These are phyloP conservation scores for Columba livia DNA, from an alignment of 2,113 vertebrate species.

Conservation along the genomic window DNA sequence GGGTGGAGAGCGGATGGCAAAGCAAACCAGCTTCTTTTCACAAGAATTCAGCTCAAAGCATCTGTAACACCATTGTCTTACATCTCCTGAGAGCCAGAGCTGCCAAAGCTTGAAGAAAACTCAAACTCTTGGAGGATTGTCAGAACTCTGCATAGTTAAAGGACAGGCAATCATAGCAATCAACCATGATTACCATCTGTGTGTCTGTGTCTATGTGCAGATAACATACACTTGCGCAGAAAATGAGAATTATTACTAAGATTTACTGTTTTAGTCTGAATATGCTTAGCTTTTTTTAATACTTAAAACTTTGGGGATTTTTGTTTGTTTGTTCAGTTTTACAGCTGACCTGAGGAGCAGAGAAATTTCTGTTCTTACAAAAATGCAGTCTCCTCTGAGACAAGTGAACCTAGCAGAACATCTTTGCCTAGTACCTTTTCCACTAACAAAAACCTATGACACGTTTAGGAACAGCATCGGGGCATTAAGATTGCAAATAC, in stretches of 20 bases:
- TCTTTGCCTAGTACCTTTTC: neutral
- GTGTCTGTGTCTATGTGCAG: rapidly evolving
- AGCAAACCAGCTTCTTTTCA: neutral
- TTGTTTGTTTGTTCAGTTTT: neutral
- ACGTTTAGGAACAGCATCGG: neutral
- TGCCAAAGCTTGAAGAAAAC: neutral
- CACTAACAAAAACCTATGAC: neutral
- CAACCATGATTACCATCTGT: rapidly evolving
- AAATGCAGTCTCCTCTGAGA: neutral
- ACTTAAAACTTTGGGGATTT: rapidly evolving
- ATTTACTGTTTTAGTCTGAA: neutral
- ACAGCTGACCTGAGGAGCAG: neutral
- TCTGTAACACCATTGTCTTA: neutral
- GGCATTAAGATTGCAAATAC: neutral
- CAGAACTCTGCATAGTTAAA: neutral
- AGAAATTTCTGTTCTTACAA: neutral
- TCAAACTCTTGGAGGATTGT: neutral
- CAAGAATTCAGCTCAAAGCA: neutral
- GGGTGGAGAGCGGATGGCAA: neutral
- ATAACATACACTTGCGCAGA: rapidly evolving
- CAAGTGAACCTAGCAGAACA: neutral
- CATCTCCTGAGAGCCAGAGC: neutral
- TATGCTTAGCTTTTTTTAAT: neutral
- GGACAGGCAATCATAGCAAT: neutral
- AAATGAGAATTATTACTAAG: neutral